These are phyloP conservation scores for Augochlorella aurata DNA, from an alignment of 2,888 invertebrate genomes.

Conservation along the genomic window DNA sequence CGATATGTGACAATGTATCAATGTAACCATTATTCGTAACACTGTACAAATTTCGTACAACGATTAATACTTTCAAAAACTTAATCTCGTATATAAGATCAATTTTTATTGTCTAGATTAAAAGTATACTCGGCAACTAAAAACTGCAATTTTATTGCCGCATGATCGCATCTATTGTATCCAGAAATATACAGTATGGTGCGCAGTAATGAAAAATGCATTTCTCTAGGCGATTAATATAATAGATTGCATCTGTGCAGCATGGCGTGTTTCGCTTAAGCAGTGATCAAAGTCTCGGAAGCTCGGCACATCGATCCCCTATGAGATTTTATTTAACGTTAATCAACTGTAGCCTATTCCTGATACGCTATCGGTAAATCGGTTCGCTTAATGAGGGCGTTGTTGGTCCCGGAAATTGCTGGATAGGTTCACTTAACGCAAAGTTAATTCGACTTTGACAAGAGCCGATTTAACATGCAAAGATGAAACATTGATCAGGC, in stretches of 20 bases:
- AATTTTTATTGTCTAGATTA: not conserved
- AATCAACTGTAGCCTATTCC: slow-evolving; percentile 25
- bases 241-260: not conserved
- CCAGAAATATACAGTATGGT: not conserved
- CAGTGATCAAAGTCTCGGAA: not conserved
- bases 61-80: not conserved
- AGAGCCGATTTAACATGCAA: slow-evolving; percentile 19
- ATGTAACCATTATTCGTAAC: no score
- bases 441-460: slow-evolving; percentile 13
- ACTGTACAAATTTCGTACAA: no score
- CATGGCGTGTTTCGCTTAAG: not conserved
- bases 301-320: slow-evolving; percentile 5
- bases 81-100: not conserved
- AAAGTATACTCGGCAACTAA: not conserved
- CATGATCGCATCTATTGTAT: not conserved
- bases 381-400: slow-evolving; percentile 23
- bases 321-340: slow-evolving; percentile 34
- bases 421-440: slow-evolving; percentile 16
- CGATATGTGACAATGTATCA: no score
- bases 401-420: slow-evolving; percentile 41
- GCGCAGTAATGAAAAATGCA: not conserved
- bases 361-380: slow-evolving; percentile 36
- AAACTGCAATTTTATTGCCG: not conserved
- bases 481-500: not conserved
- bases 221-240: not conserved